Base-by-base conservation (phyloP, 2,797 vertebrate species). In the Microctenopoma lineatum region DNA sequence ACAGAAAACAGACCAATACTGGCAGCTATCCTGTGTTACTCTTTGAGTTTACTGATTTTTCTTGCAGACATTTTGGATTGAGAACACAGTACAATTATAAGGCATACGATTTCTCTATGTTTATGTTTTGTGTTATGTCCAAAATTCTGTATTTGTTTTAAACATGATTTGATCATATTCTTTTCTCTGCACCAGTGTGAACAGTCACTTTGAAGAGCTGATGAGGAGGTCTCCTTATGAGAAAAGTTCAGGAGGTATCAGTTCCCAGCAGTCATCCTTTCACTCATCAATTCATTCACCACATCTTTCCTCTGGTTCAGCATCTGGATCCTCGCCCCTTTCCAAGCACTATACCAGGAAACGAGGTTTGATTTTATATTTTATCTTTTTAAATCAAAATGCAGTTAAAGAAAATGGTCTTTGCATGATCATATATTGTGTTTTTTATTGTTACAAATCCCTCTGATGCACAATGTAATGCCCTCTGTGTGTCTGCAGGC, bases 321-420 rank as follows among this genome's bases (percentile, higher is more conserved):
- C 88, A 0, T 95, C 96, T 61, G 84, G 88, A 44, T 92, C 94
- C 1, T 98, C 96, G 0, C 96, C 96, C 18, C 91, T 63, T 60
- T 95, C 96, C 3, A 95, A 93, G 44, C 60, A 90, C 70, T 97
- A 95, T 25, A 85, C 89, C 7, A 95, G 84, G 86, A 97, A 90
- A 80, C 95, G 87, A 90, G 94, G 92, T 86, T 91, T 84, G 70
- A 44, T 32, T 63, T 0, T n/a, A 32, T 4, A 5, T 4, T 9
- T 59, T 53, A 39, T 27, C 2, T 2, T 2, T 11, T 41, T 16
- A 45, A 1, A n/a, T 55, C 26, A 29, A 48, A 48, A 42, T 21
- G 2, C 8, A 50, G 34, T 7, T 18, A 14, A 10, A 46, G 10
- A 7, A 60, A 47, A n/a, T 3, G 0, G 8, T 54, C 36, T 59